Conservation (phyloP, 2,113 vertebrate genomes). For the Pterocles orientalis region DNA sequence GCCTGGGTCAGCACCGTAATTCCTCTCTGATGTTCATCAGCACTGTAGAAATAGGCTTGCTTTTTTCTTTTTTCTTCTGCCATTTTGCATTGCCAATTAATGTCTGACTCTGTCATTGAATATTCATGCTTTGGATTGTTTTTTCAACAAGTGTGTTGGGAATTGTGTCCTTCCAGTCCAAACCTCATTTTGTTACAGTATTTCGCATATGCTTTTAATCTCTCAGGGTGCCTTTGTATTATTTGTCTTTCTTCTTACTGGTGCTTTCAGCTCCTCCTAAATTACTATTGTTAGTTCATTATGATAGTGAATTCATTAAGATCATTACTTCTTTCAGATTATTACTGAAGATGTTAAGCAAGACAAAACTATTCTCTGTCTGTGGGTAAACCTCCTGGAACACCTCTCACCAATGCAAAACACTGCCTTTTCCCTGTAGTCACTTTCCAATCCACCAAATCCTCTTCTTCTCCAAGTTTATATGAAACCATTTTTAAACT, state of each 20-base stretch:
- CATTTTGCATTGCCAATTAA: constrained; percentile 61
- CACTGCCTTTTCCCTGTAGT: background rate
- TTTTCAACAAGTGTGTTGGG: constrained; percentile 62
- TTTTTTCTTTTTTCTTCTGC: background rate
- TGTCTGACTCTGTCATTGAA: constrained; percentile 33
- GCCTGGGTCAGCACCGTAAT: background rate
- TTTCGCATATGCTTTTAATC: constrained; percentile 56
- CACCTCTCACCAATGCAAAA: background rate
- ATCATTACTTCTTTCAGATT: constrained; percentile 51
- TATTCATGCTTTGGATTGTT: constrained; percentile 66
- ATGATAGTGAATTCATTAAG: constrained; percentile 57
- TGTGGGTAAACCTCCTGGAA: background rate
- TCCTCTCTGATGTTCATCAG: background rate
- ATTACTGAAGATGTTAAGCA: constrained; percentile 30
- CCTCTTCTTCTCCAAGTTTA: background rate
- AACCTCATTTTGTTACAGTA: constrained; percentile 60
- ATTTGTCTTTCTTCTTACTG: constrained; percentile 59
- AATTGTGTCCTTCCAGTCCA: constrained; percentile 65
- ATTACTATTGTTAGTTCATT: constrained; percentile 66
- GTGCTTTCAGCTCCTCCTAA: constrained; percentile 57
- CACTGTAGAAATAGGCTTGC: background rate
- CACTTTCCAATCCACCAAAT: background rate
- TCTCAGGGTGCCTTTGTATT: constrained; percentile 51
- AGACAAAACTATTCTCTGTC: constrained; percentile 15
- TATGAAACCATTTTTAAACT: background rate